A percentile compares a stretch with the other conserved stretches of the same genome.
These are phyloP conservation scores for Amorpha juglandis DNA, from an alignment of 2,888 invertebrate species.

Conservation along the genomic window DNA sequence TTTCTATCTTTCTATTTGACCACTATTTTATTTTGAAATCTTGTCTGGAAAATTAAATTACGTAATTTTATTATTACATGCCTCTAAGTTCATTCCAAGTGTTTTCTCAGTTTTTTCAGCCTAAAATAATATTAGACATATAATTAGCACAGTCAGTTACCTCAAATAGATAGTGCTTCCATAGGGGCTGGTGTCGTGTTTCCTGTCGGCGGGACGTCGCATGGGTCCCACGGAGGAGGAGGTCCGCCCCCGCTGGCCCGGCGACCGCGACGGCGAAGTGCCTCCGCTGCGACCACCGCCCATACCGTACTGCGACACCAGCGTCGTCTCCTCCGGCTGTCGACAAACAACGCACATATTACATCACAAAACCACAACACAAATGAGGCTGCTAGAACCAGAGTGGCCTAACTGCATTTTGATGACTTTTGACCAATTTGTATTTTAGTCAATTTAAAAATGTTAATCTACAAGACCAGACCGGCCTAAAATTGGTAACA, in stretches of 20 bases:
- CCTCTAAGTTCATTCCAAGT: too few species aligned
- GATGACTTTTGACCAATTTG: too few species aligned
- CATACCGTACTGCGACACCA: constrained; percentile 71
- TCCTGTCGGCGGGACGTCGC: constrained; percentile 90
- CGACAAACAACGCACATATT: constrained; percentile 46
- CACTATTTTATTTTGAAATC: too few species aligned
- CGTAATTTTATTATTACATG: too few species aligned
- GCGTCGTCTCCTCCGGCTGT: constrained; percentile 74
- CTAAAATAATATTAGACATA: not conserved
- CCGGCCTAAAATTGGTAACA: too few species aligned
- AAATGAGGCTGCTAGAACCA: too few species aligned
- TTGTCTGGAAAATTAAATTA: too few species aligned
- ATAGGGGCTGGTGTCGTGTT: constrained; percentile 94
- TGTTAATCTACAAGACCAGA: too few species aligned
- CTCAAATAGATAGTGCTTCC: constrained; percentile 88
- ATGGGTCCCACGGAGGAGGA: constrained; percentile 88
- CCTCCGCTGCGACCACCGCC: constrained; percentile 70
- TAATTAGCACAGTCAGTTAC: constrained; percentile 38
- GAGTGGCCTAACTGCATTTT: too few species aligned
- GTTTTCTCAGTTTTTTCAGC: too few species aligned
- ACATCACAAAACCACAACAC: not conserved
- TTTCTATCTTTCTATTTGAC: too few species aligned
- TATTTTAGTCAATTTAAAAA: too few species aligned
- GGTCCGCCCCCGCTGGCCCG: constrained; percentile 71
- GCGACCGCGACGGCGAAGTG: constrained; percentile 70